Conservation (phyloP, 2,113 vertebrate genomes). For the Nesoenas mayeri region DNA sequence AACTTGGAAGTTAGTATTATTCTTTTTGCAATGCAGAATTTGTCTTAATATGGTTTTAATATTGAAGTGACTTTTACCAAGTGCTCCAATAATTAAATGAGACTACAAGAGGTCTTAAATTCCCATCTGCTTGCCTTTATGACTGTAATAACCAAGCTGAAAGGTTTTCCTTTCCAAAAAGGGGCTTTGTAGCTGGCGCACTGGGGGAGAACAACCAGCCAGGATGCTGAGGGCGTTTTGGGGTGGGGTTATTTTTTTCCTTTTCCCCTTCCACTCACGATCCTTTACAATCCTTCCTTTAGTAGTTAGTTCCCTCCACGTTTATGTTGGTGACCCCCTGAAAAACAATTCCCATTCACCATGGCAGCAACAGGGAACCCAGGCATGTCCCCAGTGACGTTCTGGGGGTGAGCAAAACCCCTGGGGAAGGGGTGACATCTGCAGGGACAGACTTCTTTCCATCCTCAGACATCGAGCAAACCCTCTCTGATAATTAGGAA, state of each 20-base stretch:
- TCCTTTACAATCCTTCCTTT: background rate
- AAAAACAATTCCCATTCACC: rapidly evolving
- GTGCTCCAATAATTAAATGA: background rate
- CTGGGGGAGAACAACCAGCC: background rate
- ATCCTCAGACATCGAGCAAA: background rate
- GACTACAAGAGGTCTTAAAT: background rate
- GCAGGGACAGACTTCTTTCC: background rate
- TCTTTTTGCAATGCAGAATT: background rate
- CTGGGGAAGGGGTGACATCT: background rate
- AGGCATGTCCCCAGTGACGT: rapidly evolving
- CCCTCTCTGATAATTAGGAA: background rate
- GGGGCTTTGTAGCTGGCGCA: background rate
- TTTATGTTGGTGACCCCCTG: background rate
- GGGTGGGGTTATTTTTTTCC: background rate
- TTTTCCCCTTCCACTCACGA: background rate
- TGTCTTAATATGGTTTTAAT: conserved; percentile 17
- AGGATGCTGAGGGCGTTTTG: background rate
- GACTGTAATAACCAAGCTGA: background rate
- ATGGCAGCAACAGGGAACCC: rapidly evolving
- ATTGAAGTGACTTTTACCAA: background rate
- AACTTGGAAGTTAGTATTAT: background rate
- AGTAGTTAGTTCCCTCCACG: background rate
- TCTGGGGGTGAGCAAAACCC: rapidly evolving
- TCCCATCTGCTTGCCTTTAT: background rate
- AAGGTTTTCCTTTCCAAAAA: background rate